A percentile compares a stretch with the other conserved stretches of the same genome.
phyloP scores from a whole-genome alignment of 2,797 vertebrate species.

The Takifugu rubripes region DNA sequence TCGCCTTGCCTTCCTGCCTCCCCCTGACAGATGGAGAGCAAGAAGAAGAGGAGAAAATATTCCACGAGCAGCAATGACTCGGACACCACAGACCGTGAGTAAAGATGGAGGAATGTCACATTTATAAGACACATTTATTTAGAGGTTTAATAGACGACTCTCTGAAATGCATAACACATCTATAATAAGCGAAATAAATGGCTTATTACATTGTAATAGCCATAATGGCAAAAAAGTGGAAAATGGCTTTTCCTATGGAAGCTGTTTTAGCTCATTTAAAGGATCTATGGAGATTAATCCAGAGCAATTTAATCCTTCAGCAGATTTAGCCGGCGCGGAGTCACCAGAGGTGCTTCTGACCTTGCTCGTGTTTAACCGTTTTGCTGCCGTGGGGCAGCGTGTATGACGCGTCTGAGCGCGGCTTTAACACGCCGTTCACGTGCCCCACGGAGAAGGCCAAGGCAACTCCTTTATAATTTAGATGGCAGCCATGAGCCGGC shows the following conservation, averaged over 20 bases:
- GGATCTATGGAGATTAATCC: no score
- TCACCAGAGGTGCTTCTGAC: slow-evolving; percentile 5
- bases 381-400: slow-evolving; percentile 27
- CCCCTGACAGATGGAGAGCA: slow-evolving; percentile 85
- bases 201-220: no score
- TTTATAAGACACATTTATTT: neutral
- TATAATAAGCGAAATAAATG: no score
- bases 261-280: no score
- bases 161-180: no score
- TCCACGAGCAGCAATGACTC: slow-evolving; percentile 98
- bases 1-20: neutral
- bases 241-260: no score
- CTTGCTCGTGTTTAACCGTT: slow-evolving; percentile 15
- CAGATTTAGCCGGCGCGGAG: neutral
- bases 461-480: slow-evolving; percentile 31
- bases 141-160: no score
- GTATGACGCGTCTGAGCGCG: slow-evolving; percentile 29
- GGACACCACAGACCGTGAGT: slow-evolving; percentile 97
- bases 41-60: slow-evolving; percentile 96
- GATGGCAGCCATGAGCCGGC: slow-evolving; percentile 35
- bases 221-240: no score
- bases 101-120: slow-evolving; percentile 7
- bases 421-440: slow-evolving; percentile 36
- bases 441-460: slow-evolving; percentile 25
- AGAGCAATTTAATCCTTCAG: neutral